Evolutionary conservation across 2,888 invertebrate species (phyloP).

Genomic region (Troides helena): DNA sequence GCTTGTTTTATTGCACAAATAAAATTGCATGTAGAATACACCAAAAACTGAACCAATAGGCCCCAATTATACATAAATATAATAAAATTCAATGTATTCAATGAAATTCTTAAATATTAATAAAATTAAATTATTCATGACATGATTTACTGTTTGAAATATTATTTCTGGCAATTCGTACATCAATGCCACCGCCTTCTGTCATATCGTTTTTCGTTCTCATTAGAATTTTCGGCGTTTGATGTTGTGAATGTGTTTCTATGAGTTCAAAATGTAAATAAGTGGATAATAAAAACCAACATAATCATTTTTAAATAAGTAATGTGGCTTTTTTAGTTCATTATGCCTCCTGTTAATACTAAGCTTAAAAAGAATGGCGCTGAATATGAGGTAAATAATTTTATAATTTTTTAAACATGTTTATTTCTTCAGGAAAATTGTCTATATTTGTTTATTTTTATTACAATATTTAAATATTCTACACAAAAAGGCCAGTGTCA

Average conservation of each 20-base stretch:
- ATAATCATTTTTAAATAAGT: conserved; percentile 16
- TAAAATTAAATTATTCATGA: background rate
- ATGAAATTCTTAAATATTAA: background rate
- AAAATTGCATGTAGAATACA: too few species aligned
- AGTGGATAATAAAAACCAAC: conserved; percentile 24
- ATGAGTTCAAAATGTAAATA: conserved; percentile 34
- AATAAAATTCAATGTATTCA: too few species aligned
- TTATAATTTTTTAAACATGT: conserved; percentile 30
- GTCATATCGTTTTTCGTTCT: conserved; percentile 40
- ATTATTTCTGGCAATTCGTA: background rate
- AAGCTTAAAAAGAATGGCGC: conserved; percentile 71
- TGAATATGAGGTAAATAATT: conserved; percentile 72
- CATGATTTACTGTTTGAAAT: background rate
- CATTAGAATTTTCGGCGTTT: conserved; percentile 48
- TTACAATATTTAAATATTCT: background rate
- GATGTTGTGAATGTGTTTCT: conserved; percentile 35
- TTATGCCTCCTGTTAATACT: conserved; percentile 74
- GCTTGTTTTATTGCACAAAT: too few species aligned
- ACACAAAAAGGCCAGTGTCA: background rate
- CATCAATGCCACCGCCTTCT: conserved; percentile 33
- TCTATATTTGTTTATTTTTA: background rate
- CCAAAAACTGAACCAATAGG: too few species aligned
- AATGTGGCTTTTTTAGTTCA: conserved; percentile 32
- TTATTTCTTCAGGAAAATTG: conserved; percentile 22
- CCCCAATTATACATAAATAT: too few species aligned